Base-by-base conservation (phyloP, 2,113 vertebrate species). In the Alaudala cheleensis region DNA sequence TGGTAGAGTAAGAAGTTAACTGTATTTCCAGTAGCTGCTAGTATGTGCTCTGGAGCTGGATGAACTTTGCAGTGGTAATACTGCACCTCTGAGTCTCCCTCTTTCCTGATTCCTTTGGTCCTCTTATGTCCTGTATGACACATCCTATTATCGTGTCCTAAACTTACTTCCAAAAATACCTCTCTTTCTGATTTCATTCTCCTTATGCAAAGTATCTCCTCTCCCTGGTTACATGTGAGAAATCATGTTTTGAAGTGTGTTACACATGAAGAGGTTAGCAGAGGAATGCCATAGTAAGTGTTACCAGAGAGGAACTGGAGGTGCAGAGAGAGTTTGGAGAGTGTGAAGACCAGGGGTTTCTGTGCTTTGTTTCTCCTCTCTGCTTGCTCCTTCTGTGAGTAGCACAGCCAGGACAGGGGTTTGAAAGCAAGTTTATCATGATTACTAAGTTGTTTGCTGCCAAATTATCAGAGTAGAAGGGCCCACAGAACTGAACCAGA, bases 201-300 rank as follows among this genome's bases (percentile, higher is more conserved):
- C 25, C 19, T 49, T 71, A 22, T 24, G 12, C 28, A 42, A 12
- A 90, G 24, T 33, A 54, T 40, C 8, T 78, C 22, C 51, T 45
- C 19, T 66, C 56, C 26, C 26, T 65, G n/a, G 16, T 16, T 44
- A 14, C 29, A 29, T 2, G 9, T 3, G 4, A 57, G 40, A 76
- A 67, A 45, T 26, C 21, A 2, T 28, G 9, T 66, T 81, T 39
- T 9, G 45, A 39, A 83, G 15, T 45, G 42, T 72, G 53, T 34
- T 58, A 11, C 47, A 13, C 29, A 66, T 60, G 57, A 65, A 17
- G 45, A 56, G 33, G n/a, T 66, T 8, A 64, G 44, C 26, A 72
- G 62, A 76, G 26, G 40, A 69, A 39, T 6, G 24, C 11, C 12
- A 5, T 4, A 0, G 0, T n/a, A 33, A 39, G 34, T 34, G 60